Percentiles rank a stretch among this genome's conserved stretches.
phyloP scores from a whole-genome alignment of 2,888 invertebrate genomes.

The Tipula helvola region DNA sequence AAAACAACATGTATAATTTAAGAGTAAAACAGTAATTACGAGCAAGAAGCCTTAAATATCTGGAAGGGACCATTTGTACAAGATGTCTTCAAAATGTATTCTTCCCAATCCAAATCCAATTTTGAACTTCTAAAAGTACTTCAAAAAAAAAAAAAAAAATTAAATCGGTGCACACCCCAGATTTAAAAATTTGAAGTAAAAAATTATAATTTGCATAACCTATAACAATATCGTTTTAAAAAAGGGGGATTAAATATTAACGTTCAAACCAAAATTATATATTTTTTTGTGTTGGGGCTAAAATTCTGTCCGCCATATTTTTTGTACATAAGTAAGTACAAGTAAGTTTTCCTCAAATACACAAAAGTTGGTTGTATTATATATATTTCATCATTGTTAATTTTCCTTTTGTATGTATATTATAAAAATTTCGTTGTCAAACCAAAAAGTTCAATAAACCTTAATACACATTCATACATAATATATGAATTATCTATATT shows the following conservation, averaged over 20 bases:
- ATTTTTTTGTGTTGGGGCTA: not conserved
- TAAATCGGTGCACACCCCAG: not conserved
- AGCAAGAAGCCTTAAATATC: too few relatives aligned
- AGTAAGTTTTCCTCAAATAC: not conserved
- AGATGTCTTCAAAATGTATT: too few relatives aligned
- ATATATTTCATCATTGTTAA: not conserved
- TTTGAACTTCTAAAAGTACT: too few relatives aligned
- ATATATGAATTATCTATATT: not conserved
- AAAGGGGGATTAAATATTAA: not conserved
- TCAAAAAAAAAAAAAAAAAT: not conserved
- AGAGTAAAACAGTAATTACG: too few relatives aligned
- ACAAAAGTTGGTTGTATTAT: not conserved
- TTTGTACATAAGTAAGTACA: not conserved
- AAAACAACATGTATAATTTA: too few relatives aligned
- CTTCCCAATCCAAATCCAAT: too few relatives aligned
- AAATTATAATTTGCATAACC: not conserved
- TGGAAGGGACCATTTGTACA: too few relatives aligned
- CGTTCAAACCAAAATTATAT: not conserved
- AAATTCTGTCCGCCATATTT: not conserved
- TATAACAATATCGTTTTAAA: not conserved
- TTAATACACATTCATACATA: not conserved
- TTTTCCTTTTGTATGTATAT: not conserved
- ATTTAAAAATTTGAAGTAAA: not conserved
- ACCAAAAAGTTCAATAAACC: not conserved
- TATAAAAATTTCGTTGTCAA: not conserved